Evolutionary conservation across 2,113 vertebrate genomes (phyloP).

Genomic region (Leucosticte australis): DNA sequence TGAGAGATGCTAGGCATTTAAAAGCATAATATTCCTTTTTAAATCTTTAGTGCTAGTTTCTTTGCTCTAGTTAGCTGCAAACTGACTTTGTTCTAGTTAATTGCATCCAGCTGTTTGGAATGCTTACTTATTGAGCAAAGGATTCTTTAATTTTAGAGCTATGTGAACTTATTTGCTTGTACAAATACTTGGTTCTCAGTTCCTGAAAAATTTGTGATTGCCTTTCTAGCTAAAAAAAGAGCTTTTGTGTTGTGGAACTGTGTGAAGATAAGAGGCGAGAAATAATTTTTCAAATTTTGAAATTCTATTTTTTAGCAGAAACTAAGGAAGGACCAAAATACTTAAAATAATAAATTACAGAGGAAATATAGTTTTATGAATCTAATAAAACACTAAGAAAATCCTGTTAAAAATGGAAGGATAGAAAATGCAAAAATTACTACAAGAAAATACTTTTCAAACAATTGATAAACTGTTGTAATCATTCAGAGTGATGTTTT

Average conservation of each 20-base stretch:
- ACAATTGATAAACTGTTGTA: background rate
- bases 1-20: background rate
- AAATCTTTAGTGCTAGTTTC: background rate
- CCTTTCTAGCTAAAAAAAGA: background rate
- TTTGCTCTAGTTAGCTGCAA: background rate
- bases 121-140: background rate
- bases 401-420: background rate
- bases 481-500: background rate
- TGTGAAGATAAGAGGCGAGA: background rate
- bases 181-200: background rate
- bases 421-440: background rate
- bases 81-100: background rate
- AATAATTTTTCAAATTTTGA: background rate
- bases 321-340: background rate
- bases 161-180: background rate
- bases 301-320: background rate
- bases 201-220: background rate
- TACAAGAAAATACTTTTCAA: background rate
- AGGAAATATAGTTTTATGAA: background rate
- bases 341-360: background rate
- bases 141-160: background rate
- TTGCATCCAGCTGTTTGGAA: background rate
- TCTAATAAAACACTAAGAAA: background rate
- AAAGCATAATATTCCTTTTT: background rate
- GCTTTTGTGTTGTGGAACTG: background rate